A percentile compares a stretch with the other conserved stretches of the same genome.
Evolutionary conservation across 2,888 invertebrate species (phyloP).

Genomic region (Aleiodes testaceus): DNA sequence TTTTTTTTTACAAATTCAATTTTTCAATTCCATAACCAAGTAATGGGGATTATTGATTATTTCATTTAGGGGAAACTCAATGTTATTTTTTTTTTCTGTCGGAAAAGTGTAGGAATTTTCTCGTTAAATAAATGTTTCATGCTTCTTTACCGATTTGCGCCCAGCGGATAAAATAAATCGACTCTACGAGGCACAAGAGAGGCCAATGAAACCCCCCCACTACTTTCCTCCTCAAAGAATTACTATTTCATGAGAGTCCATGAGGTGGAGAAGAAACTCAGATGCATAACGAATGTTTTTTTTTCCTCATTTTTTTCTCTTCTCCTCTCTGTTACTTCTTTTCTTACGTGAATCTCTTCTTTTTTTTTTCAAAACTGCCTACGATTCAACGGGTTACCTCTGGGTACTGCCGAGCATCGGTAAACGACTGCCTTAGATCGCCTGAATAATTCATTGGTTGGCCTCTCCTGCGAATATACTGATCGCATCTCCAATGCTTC

Average conservation of each 20-base stretch:
- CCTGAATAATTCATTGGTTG: constrained; percentile 54
- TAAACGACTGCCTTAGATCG: constrained; percentile 51
- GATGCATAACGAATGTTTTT: constrained; percentile 46
- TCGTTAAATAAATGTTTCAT: constrained; percentile 22
- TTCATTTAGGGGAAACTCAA: too few relatives aligned
- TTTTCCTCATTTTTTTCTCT: constrained; percentile 27
- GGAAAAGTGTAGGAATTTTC: not conserved
- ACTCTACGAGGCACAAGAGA: constrained; percentile 33
- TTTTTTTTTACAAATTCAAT: too few relatives aligned
- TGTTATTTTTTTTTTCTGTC: too few relatives aligned
- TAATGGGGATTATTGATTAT: too few relatives aligned
- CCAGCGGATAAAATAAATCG: constrained; percentile 38
- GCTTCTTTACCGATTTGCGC: constrained; percentile 29
- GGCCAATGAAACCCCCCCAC: constrained; percentile 5
- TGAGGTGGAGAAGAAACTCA: constrained; percentile 25
- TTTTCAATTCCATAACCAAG: too few relatives aligned
- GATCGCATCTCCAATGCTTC: constrained; percentile 42
- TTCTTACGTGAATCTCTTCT: constrained; percentile 38
- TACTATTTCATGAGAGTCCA: constrained; percentile 42
- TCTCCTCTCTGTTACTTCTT: constrained; percentile 32
- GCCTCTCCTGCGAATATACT: constrained; percentile 42
- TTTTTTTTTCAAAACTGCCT: constrained; percentile 43
- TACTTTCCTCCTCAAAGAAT: constrained; percentile 12
- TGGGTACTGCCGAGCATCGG: constrained; percentile 45
- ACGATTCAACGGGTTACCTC: constrained; percentile 41